These are phyloP conservation scores for Vombatus ursinus DNA, from an alignment of 2,113 vertebrate species.

Conservation along the genomic window DNA sequence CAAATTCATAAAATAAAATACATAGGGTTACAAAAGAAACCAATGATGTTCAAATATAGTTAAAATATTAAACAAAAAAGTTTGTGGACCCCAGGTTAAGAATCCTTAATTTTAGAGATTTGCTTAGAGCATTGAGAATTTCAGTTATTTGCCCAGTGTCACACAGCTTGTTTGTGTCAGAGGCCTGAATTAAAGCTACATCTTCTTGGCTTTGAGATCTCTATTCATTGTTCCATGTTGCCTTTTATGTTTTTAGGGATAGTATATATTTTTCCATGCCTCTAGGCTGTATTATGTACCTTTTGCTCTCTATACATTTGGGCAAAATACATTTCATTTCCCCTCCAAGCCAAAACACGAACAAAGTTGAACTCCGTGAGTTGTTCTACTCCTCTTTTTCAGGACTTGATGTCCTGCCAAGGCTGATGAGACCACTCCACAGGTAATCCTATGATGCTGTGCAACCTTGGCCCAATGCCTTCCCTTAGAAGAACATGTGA, in stretches of 20 bases:
- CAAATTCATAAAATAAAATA: neutral
- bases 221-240: neutral
- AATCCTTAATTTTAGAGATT: neutral
- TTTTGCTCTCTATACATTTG: neutral
- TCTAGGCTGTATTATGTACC: neutral
- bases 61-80: neutral
- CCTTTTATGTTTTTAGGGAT: neutral
- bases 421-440: constrained; percentile 18
- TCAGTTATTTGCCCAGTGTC: neutral
- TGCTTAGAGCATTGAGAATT: neutral
- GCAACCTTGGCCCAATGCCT: neutral
- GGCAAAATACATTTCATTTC: neutral
- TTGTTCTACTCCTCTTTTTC: constrained; percentile 5
- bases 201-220: neutral
- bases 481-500: neutral
- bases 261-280: neutral
- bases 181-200: neutral
- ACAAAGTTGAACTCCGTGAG: neutral
- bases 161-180: neutral
- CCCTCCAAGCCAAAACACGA: neutral
- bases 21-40: neutral
- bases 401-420: constrained; percentile 64
- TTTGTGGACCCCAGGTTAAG: neutral
- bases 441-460: constrained; percentile 15
- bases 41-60: neutral